phyloP scores from a whole-genome alignment of 2,797 vertebrate genomes.

The Lateolabrax maculatus region DNA sequence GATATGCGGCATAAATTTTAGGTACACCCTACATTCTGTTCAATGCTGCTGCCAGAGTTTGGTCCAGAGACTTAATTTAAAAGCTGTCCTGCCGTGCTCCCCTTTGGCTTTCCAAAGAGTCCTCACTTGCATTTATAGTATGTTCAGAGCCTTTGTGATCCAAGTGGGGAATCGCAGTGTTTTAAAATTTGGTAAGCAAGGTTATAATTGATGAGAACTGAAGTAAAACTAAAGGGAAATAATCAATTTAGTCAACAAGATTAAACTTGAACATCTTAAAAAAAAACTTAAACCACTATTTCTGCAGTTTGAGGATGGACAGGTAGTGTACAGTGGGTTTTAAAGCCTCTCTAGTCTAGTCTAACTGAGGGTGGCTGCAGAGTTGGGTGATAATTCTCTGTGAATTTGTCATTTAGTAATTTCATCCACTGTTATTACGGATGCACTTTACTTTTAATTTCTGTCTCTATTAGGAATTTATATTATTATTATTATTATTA shows the following conservation, averaged over 20 bases:
- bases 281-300: not conserved
- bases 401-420: not conserved
- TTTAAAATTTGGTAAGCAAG: constrained; percentile 24
- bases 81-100: constrained; percentile 45
- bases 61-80: constrained; percentile 46
- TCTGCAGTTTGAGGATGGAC: not conserved
- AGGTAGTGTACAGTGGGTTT: not conserved
- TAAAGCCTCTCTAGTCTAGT: too few relatives aligned
- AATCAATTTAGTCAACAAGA: not conserved
- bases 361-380: too few relatives aligned
- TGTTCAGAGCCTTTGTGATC: constrained; percentile 33
- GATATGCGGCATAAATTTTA: constrained; percentile 32
- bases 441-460: not conserved
- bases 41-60: constrained; percentile 40
- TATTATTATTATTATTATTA: too few relatives aligned
- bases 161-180: constrained; percentile 16
- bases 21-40: constrained; percentile 27
- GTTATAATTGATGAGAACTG: constrained; percentile 22
- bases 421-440: not conserved
- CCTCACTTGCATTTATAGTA: constrained; percentile 50
- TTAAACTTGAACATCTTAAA: not conserved
- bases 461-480: too few relatives aligned
- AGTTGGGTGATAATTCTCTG: not conserved
- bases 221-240: not conserved
- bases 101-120: constrained; percentile 39